Conservation (phyloP, 2,888 invertebrate genomes). For the Drosophila neonasuta region DNA sequence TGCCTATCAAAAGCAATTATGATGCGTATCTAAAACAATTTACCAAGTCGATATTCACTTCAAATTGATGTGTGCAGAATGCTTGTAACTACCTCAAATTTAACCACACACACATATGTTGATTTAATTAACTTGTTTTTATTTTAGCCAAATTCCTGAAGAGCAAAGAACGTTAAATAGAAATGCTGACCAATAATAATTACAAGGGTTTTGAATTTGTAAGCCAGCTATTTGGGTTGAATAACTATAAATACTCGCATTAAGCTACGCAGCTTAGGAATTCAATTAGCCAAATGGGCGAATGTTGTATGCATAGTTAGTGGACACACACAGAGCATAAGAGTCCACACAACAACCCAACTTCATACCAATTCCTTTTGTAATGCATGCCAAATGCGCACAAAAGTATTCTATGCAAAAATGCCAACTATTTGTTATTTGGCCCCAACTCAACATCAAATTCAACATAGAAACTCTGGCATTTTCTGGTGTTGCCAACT, state of each 20-base stretch:
- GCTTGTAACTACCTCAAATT: not conserved
- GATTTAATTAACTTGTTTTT: constrained; percentile 9
- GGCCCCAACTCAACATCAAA: constrained; percentile 16
- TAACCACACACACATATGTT: no score
- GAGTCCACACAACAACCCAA: not conserved
- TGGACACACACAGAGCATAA: constrained; percentile 9
- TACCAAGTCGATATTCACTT: not conserved
- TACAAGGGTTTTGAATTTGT: constrained; percentile 12
- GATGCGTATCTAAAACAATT: not conserved
- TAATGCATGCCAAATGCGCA: constrained; percentile 41
- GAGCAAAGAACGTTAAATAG: not conserved
- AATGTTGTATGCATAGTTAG: constrained; percentile 21
- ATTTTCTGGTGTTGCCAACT: constrained; percentile 6
- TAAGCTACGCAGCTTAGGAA: constrained; percentile 36
- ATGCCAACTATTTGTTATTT: constrained; percentile 35
- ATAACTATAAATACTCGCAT: constrained; percentile 29
- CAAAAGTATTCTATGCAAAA: constrained; percentile 35
- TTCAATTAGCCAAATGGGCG: constrained; percentile 71
- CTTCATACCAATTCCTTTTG: constrained; percentile 3
- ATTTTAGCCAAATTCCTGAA: not conserved
- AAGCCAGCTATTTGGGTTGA: constrained; percentile 10
- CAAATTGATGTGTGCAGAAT: not conserved
- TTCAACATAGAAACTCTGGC: constrained; percentile 4
- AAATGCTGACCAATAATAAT: constrained; percentile 16
- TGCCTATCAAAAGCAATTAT: not conserved